A percentile compares a stretch with the other conserved stretches of the same genome.
These are phyloP conservation scores for Brenthis daphne DNA, from an alignment of 2,888 invertebrate species.

Conservation along the genomic window DNA sequence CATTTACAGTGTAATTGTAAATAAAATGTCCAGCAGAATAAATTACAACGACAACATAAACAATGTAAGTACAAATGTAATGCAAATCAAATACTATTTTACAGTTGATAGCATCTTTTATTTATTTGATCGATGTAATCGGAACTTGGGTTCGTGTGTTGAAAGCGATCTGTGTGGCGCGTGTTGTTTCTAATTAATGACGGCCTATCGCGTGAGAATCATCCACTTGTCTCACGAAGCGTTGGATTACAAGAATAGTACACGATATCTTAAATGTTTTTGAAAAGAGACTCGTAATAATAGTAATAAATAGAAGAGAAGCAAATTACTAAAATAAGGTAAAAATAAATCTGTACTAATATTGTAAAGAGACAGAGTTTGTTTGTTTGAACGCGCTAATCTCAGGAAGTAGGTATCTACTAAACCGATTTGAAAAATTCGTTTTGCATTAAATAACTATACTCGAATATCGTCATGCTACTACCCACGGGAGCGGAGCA, in stretches of 20 bases:
- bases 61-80: too few species aligned
- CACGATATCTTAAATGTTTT: constrained; percentile 3
- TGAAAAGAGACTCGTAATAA: neutral
- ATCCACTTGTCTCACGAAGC: constrained; percentile 64
- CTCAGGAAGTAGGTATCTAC: too few species aligned
- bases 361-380: too few species aligned
- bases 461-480: too few species aligned
- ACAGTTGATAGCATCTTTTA: constrained; percentile 33
- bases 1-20: too few species aligned
- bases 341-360: neutral
- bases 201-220: constrained; percentile 68
- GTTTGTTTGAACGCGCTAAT: too few species aligned
- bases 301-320: neutral
- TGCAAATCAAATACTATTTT: constrained; percentile 21
- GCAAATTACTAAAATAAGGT: neutral
- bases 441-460: too few species aligned
- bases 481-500: too few species aligned
- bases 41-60: neutral
- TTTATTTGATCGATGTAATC: constrained; percentile 39
- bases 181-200: constrained; percentile 75
- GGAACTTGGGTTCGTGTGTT: constrained; percentile 66
- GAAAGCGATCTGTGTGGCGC: constrained; percentile 70
- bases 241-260: constrained; percentile 14
- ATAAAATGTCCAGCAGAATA: neutral
- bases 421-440: too few species aligned